Base-by-base conservation (phyloP, 1,140 invertebrate species). In the Temnothorax nylanderi region DNA sequence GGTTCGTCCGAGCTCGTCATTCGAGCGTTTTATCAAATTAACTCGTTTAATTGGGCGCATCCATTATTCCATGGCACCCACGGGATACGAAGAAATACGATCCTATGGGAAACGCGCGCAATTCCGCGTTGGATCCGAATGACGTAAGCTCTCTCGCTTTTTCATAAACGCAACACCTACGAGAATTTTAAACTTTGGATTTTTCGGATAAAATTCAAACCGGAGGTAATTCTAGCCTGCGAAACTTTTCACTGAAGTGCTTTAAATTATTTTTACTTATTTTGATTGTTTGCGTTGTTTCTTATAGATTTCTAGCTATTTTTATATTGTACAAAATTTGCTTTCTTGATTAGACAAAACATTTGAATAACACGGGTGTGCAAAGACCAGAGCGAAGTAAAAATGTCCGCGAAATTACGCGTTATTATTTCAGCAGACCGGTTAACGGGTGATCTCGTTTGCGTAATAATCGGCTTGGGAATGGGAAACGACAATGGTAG, bases 41-140 rank as follows among this genome's bases (percentile, higher is more conserved):
- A 93, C 88, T 91, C 90, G 88, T 93, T 92, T 91, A 93, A 93
- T 93, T 92, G 92, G 86, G 54, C 82, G 58, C 85, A 37, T 86
- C 44, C 84, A 85, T 88, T 87, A 89, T 86, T 91, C 85, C 72
- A 64, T 60, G 82, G 21, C 47, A 60, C 81, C 6, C 51, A 47
- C 51, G 49, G 64, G 32, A 34, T 71, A 62, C 69, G 69, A 54
- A 54, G 90, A 90, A 91, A 91, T 60, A 71, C 87, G 78, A 89
- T 89, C 75, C 74, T 85, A 85, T 89, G 89, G 82, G 86, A 90
- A 90, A 81, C 16, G 13, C 11, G 13, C 32, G 49, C 41, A 54
- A 47, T 87, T 75, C 41, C 64, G 26, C 32, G 41, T 47, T 54
- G 41, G 1, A 75, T 49, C 56, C 26, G n/a, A 82, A 58, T 84